Evolutionary conservation across 2,113 vertebrate species (phyloP).

Genomic region (human (Homo sapiens)): DNA sequence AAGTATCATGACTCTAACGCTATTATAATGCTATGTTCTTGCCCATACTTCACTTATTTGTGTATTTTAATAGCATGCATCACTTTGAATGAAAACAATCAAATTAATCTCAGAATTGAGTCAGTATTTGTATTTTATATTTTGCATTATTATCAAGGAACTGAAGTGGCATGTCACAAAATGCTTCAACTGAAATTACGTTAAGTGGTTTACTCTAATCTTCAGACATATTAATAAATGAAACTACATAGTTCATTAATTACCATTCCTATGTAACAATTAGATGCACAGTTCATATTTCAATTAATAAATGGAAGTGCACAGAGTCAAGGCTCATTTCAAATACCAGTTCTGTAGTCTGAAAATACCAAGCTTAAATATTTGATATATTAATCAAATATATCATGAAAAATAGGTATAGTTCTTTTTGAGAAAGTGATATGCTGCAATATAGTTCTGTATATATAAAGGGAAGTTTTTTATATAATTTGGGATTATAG

Average conservation of each 20-base stretch:
- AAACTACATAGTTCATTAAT: not conserved
- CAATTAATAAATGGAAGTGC: not conserved
- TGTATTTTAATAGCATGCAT: not conserved
- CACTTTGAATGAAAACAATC: slow-evolving; percentile 25
- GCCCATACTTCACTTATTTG: not conserved
- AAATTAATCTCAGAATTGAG: not conserved
- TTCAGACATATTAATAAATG: not conserved
- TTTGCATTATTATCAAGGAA: not conserved
- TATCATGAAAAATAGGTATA: not conserved
- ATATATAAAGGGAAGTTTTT: not conserved
- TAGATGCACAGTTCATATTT: not conserved
- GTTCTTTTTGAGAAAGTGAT: not conserved
- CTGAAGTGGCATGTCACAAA: not conserved
- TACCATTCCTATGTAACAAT: not conserved
- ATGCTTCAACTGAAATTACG: not conserved
- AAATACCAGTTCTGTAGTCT: not conserved
- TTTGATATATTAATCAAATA: slow-evolving; percentile 44
- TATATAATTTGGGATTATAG: not conserved
- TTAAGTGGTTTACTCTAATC: not conserved
- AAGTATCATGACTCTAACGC: not conserved
- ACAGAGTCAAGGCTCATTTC: not conserved
- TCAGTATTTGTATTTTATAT: not conserved
- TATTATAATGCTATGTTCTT: not conserved
- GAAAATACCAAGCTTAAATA: not conserved
- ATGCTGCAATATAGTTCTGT: not conserved